phyloP scores from a whole-genome alignment of 2,888 invertebrate genomes.

The Embidobia sp. region DNA sequence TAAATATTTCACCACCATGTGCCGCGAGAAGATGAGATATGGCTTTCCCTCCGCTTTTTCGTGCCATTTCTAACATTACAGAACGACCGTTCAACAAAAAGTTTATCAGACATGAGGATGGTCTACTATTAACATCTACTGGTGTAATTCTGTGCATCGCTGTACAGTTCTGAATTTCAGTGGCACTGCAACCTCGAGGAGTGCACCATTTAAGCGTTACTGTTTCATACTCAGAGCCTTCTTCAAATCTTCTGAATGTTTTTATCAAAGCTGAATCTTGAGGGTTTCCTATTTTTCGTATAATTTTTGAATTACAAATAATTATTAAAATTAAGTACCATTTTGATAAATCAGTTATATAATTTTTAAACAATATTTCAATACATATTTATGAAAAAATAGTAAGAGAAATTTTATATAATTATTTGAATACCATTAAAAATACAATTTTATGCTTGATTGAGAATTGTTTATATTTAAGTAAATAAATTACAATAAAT shows the following conservation, averaged over 20 bases:
- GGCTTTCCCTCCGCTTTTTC: constrained; percentile 92
- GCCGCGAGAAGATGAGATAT: constrained; percentile 96
- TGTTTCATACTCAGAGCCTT: constrained; percentile 90
- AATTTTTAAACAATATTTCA: no score
- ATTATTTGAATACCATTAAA: no score
- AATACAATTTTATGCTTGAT: no score
- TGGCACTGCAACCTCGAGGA: constrained; percentile 92
- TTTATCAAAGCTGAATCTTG: constrained; percentile 85
- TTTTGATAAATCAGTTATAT: no score
- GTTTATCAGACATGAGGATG: constrained; percentile 98
- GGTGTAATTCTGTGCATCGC: constrained; percentile 96
- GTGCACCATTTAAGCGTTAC: constrained; percentile 98
- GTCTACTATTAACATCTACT: constrained; percentile 97
- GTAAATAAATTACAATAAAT: background rate
- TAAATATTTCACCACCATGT: constrained; percentile 97
- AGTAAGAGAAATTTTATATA: no score
- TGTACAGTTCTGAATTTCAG: constrained; percentile 91
- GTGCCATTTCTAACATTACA: constrained; percentile 94
- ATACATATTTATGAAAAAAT: no score
- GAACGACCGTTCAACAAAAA: constrained; percentile 97
- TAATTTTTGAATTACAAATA: no score
- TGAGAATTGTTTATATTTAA: no score
- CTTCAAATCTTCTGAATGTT: constrained; percentile 84
- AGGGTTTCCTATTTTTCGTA: constrained; percentile 83
- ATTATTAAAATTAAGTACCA: no score